These are phyloP conservation scores for Agriopis leucophaearia DNA, from an alignment of 2,888 invertebrate species.

Conservation along the genomic window DNA sequence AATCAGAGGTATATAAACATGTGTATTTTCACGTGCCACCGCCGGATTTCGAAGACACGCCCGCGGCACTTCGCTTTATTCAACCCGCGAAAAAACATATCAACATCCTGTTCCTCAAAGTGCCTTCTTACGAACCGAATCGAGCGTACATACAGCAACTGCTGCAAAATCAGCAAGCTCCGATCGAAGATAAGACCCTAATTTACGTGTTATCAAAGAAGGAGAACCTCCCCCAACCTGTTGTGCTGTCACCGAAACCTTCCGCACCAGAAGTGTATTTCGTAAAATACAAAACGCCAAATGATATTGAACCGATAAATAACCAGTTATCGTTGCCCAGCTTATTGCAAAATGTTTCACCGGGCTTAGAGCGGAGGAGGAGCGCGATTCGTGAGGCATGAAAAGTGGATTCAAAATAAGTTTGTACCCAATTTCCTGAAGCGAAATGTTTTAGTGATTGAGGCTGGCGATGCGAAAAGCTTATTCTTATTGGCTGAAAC, in stretches of 20 bases:
- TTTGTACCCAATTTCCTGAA: constrained; percentile 16
- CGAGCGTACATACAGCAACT: constrained; percentile 71
- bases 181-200: constrained; percentile 89
- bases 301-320: constrained; percentile 47
- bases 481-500: neutral
- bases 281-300: constrained; percentile 84
- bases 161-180: constrained; percentile 86
- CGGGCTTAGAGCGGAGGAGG: constrained; percentile 45
- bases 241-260: constrained; percentile 43
- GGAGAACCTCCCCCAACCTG: constrained; percentile 85
- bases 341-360: constrained; percentile 40
- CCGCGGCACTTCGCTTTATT: constrained; percentile 70
- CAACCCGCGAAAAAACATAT: constrained; percentile 88
- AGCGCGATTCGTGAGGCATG: constrained; percentile 10
- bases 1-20: constrained; percentile 88
- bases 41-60: constrained; percentile 87
- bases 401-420: constrained; percentile 19
- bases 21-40: constrained; percentile 92
- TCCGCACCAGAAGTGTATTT: constrained; percentile 91
- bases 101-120: constrained; percentile 92
- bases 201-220: constrained; percentile 92
- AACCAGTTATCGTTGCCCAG: constrained; percentile 35
- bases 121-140: constrained; percentile 88
- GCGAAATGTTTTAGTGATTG: constrained; percentile 11
- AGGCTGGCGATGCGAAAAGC: constrained; percentile 5